These are phyloP conservation scores for Eremophila alpestris DNA, from an alignment of 2,797 vertebrate genomes.

Conservation along the genomic window DNA sequence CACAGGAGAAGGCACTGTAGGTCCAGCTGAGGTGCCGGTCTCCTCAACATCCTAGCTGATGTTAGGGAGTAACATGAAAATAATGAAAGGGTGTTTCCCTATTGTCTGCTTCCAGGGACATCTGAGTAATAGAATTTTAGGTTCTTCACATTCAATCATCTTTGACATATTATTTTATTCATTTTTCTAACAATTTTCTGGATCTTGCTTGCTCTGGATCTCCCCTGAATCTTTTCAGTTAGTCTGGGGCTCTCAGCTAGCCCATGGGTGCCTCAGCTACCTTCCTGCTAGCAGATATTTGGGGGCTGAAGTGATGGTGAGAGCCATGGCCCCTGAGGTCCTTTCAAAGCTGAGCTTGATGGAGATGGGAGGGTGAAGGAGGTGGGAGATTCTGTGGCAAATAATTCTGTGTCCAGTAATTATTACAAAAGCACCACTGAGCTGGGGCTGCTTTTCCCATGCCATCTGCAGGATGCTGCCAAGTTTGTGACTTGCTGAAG, in stretches of 20 bases:
- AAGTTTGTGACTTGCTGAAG: neutral
- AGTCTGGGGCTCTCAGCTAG: neutral
- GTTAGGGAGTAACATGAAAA: neutral
- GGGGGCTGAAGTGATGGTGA: neutral
- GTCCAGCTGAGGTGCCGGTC: neutral
- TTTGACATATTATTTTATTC: neutral
- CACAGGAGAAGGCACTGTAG: neutral
- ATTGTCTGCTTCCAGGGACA: neutral
- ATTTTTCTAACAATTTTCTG: neutral
- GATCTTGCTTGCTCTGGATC: neutral
- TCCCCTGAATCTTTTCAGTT: neutral
- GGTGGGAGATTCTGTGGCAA: no score
- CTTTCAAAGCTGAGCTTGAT: neutral
- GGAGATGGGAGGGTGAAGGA: neutral
- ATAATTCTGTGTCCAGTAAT: neutral
- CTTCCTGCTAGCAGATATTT: neutral
- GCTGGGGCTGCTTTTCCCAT: neutral
- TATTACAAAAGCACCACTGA: constrained; percentile 24
- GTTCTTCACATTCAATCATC: neutral
- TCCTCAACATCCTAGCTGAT: neutral
- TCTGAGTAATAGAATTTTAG: neutral
- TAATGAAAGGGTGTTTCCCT: neutral
- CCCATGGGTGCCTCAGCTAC: neutral
- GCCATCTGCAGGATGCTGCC: constrained; percentile 6
- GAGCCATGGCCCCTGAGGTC: neutral